These are phyloP conservation scores for Shinisaurus crocodilurus DNA, from an alignment of 2,113 vertebrate species.

Conservation along the genomic window DNA sequence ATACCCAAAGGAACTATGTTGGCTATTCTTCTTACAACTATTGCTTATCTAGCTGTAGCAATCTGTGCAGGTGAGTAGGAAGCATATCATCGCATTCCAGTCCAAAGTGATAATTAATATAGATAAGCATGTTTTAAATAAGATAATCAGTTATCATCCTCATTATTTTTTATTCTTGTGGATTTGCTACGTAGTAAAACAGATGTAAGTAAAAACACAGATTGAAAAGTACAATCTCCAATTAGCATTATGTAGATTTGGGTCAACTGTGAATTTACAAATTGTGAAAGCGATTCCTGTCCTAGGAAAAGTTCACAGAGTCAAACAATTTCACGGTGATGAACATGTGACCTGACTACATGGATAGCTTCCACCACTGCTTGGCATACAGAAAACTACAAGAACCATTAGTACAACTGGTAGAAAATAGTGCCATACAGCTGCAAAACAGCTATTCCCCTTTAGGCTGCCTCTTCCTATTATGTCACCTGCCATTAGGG, in stretches of 20 bases:
- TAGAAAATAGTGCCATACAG: neutral
- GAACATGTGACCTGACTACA: neutral
- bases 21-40: slow-evolving; percentile 91
- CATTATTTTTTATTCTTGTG: slow-evolving; percentile 2
- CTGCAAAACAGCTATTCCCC: neutral
- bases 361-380: neutral
- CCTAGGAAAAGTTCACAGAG: neutral
- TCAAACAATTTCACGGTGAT: neutral
- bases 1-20: slow-evolving; percentile 95
- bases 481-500: neutral
- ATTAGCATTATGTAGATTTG: slow-evolving; percentile 5
- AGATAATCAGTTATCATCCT: neutral
- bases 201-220: neutral
- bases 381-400: neutral
- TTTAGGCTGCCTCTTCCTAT: neutral
- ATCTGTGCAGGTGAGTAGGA: slow-evolving; percentile 87
- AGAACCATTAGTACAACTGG: neutral
- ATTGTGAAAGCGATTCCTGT: neutral
- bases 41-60: slow-evolving; percentile 89
- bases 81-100: neutral
- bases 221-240: neutral
- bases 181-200: neutral
- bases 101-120: neutral
- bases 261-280: neutral
- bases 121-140: slow-evolving; percentile 9